These are phyloP conservation scores for Menidia menidia DNA, from an alignment of 2,797 vertebrate genomes.

Conservation along the genomic window DNA sequence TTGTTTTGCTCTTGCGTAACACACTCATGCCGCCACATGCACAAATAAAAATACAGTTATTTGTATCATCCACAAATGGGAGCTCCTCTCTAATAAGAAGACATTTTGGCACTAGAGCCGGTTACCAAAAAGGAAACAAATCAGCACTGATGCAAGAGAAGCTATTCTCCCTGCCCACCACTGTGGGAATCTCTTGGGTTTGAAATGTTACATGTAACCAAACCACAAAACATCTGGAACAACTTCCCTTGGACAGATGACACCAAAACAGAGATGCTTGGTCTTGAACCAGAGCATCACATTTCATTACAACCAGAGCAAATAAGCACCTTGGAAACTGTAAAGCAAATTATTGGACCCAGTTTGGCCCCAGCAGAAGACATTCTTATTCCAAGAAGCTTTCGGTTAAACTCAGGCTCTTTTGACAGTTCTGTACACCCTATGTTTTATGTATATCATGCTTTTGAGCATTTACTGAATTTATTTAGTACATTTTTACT, in stretches of 20 bases:
- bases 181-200: background rate
- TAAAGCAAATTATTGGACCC: background rate
- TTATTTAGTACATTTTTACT: background rate
- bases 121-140: too few relatives aligned
- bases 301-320: background rate
- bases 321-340: background rate
- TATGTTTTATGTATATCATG: too few relatives aligned
- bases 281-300: background rate
- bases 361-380: too few relatives aligned
- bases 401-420: too few relatives aligned
- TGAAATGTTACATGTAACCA: background rate
- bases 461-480: too few relatives aligned
- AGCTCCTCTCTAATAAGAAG: too few relatives aligned
- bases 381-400: too few relatives aligned
- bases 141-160: too few relatives aligned
- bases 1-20: constrained; percentile 46
- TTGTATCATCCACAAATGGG: too few relatives aligned
- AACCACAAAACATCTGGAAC: background rate
- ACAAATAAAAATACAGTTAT: constrained; percentile 3
- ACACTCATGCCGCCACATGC: background rate
- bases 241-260: background rate
- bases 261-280: background rate
- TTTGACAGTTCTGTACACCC: too few relatives aligned
- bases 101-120: too few relatives aligned
- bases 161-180: too few relatives aligned